Conservation (phyloP, 2,888 invertebrate genomes). For the Mimachlamys varia region DNA sequence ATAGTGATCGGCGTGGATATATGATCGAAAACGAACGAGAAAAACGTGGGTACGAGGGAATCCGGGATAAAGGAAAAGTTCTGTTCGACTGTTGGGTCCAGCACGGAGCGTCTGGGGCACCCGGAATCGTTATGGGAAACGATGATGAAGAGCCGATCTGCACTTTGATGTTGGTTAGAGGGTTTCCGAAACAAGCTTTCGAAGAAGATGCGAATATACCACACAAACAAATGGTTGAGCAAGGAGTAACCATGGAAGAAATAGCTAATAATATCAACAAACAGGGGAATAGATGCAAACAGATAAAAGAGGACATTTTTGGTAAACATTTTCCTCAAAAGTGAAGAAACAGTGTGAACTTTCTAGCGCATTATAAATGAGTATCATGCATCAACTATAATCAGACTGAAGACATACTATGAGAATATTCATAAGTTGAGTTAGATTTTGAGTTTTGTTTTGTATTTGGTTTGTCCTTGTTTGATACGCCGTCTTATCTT, state of each 20-base stretch:
- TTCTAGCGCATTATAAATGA: not conserved
- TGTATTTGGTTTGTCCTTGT: too few species aligned
- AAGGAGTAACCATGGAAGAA: not conserved
- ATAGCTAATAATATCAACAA: not conserved
- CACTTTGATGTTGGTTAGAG: not conserved
- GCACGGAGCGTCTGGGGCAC: not conserved
- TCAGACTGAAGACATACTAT: too few species aligned
- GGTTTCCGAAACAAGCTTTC: not conserved
- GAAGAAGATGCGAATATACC: not conserved
- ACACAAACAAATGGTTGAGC: not conserved
- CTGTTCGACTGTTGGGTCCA: constrained; percentile 8
- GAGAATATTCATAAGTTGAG: too few species aligned
- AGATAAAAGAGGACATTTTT: not conserved
- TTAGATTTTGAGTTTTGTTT: too few species aligned
- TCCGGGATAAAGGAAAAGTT: not conserved
- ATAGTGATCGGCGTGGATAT: not conserved
- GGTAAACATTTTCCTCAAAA: not conserved
- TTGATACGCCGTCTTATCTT: too few species aligned
- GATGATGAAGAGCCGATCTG: not conserved
- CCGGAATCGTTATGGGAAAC: not conserved
- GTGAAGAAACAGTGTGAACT: not conserved
- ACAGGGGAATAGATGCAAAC: not conserved
- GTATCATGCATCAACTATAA: too few species aligned
- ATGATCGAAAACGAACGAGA: not conserved
- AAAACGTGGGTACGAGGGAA: not conserved